These are phyloP conservation scores for Coptodon rendalli DNA, from an alignment of 2,113 vertebrate genomes.

Conservation along the genomic window DNA sequence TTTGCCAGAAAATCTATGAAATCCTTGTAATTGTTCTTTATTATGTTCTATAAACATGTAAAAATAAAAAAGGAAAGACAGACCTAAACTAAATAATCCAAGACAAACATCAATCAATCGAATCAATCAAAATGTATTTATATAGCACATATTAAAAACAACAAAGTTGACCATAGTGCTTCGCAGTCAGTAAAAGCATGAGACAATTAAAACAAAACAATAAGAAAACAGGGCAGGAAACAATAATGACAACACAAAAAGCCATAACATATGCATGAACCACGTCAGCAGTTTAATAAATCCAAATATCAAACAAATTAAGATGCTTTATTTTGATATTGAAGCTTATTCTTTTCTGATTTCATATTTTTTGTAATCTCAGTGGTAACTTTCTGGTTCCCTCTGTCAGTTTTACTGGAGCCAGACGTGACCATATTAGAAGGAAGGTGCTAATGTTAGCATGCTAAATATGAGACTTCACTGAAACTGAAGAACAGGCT, in stretches of 20 bases:
- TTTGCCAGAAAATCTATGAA: not conserved
- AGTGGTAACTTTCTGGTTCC: not conserved
- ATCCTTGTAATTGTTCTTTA: not conserved
- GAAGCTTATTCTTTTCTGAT: not conserved
- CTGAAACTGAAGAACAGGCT: not conserved
- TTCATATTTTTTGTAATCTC: not conserved
- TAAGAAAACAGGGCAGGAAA: not conserved
- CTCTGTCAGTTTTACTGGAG: not conserved
- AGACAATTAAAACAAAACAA: not conserved
- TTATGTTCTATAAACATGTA: not conserved
- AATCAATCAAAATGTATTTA: not conserved
- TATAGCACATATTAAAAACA: not conserved
- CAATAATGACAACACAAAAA: not conserved
- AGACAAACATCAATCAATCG: not conserved
- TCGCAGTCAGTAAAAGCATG: not conserved
- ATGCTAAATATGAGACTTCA: not conserved
- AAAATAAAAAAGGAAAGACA: not conserved
- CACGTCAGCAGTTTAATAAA: not conserved
- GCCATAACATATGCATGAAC: not conserved
- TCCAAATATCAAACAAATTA: not conserved
- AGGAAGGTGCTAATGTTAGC: not conserved
- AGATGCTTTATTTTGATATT: not conserved
- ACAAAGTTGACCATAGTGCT: not conserved
- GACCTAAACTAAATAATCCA: not conserved
- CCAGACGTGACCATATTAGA: not conserved